Evolutionary conservation across 1,140 invertebrate genomes (phyloP).

Genomic region (Caenorhabditis briggsae): DNA sequence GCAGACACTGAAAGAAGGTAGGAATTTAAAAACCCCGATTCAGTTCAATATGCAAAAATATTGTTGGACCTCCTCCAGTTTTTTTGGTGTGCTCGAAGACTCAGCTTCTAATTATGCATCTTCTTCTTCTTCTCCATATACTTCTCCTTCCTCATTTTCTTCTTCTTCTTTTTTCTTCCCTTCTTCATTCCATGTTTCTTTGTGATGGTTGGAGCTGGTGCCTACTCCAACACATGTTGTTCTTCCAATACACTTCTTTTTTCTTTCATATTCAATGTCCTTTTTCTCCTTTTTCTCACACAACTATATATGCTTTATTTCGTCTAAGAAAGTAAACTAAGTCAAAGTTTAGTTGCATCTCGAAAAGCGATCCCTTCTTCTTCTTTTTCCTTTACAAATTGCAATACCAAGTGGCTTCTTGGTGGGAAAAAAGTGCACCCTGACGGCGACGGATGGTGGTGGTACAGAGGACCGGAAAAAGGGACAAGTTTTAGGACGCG

Average conservation of each 20-base stretch:
- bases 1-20: not conserved
- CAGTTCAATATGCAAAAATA: slow-evolving; percentile 6
- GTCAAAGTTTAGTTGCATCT: slow-evolving; percentile 15
- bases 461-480: not conserved
- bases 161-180: slow-evolving; percentile 28
- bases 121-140: slow-evolving; percentile 17
- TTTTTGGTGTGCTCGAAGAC: slow-evolving; percentile 30
- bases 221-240: slow-evolving; percentile 10
- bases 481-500: not conserved
- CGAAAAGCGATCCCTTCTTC: not conserved
- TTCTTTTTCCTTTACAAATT: slow-evolving; percentile 26
- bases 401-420: slow-evolving; percentile 37
- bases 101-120: slow-evolving; percentile 52
- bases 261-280: not conserved
- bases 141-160: slow-evolving; percentile 34
- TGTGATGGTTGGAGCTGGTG: not conserved
- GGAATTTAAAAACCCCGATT: not conserved
- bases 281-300: not conserved
- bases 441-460: not conserved
- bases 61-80: slow-evolving; percentile 9
- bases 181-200: slow-evolving; percentile 51
- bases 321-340: slow-evolving; percentile 45
- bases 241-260: slow-evolving; percentile 40
- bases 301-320: slow-evolving; percentile 24
- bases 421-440: slow-evolving; percentile 27